These are phyloP conservation scores for Tenualosa ilisha DNA, from an alignment of 2,797 vertebrate genomes.

Conservation along the genomic window DNA sequence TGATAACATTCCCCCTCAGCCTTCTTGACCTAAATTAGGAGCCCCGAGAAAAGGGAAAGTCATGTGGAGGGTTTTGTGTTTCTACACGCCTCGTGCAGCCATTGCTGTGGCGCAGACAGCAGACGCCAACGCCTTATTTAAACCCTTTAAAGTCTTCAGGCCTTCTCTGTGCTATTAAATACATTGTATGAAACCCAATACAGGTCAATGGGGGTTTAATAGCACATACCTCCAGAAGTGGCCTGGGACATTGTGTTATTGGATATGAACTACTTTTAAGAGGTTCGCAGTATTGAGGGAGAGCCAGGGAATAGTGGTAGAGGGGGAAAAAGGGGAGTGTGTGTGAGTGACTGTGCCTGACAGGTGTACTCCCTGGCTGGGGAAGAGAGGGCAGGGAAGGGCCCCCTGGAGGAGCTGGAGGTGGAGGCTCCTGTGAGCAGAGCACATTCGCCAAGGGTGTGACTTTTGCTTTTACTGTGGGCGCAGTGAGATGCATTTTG, in stretches of 20 bases:
- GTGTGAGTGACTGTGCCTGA: conserved; percentile 22
- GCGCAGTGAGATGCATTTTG: conserved; percentile 61
- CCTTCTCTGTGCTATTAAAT: not conserved
- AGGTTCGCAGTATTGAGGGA: not conserved
- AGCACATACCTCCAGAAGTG: not conserved
- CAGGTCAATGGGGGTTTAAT: not conserved
- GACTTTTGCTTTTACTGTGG: conserved; percentile 44
- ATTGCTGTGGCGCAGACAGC: not conserved
- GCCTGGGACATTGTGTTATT: not conserved
- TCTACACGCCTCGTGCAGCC: too few species aligned
- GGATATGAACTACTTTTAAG: not conserved
- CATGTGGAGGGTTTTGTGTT: not conserved
- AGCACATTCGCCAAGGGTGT: conserved; percentile 64
- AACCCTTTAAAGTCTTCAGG: not conserved
- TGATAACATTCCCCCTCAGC: not conserved
- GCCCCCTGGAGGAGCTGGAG: conserved; percentile 26
- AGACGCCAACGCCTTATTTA: not conserved
- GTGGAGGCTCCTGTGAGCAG: conserved; percentile 58
- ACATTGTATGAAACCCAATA: not conserved
- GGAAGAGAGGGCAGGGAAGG: conserved; percentile 40
- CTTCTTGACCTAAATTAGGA: not conserved
- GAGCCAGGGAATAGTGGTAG: too few species aligned
- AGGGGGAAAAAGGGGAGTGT: not conserved
- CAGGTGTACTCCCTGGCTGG: conserved; percentile 55
- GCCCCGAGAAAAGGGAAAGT: not conserved